Evolutionary conservation across 2,888 invertebrate genomes (phyloP).

Genomic region (Polietes domitor): DNA sequence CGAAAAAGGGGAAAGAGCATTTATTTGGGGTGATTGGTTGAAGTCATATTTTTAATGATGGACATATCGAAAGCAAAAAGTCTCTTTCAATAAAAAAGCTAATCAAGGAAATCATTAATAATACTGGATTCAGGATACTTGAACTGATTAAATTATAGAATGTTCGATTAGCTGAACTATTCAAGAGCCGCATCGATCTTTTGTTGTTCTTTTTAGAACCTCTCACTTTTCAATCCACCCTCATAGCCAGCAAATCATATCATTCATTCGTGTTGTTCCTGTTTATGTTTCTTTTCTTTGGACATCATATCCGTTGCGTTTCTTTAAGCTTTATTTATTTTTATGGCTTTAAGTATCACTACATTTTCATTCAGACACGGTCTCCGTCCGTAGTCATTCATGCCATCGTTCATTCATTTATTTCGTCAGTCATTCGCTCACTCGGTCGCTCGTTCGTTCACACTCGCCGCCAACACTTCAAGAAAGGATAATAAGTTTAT

Average conservation of each 20-base stretch:
- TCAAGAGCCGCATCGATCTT: too few species aligned
- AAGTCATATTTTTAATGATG: too few species aligned
- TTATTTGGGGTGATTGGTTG: too few species aligned
- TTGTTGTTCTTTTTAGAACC: too few species aligned
- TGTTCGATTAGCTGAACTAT: too few species aligned
- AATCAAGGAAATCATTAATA: too few species aligned
- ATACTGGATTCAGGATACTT: too few species aligned
- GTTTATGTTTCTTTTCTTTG: not conserved
- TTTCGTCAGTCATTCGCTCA: not conserved
- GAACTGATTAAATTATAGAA: too few species aligned
- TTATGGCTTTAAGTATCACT: not conserved
- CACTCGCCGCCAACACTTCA: not conserved
- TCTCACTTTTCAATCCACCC: not conserved
- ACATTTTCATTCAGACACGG: not conserved
- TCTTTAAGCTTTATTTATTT: not conserved
- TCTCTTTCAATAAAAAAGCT: too few species aligned
- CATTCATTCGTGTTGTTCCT: not conserved
- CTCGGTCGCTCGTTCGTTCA: not conserved
- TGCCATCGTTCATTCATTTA: not conserved
- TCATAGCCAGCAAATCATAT: not conserved
- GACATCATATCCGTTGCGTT: not conserved
- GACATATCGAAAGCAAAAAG: too few species aligned
- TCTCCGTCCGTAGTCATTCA: not conserved
- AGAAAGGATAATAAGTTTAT: conserved; percentile 12
- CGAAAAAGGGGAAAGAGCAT: too few species aligned